Percentiles rank a stretch among this genome's conserved stretches.
phyloP scores from a whole-genome alignment of 2,888 invertebrate genomes.

The Ophraella communa region DNA sequence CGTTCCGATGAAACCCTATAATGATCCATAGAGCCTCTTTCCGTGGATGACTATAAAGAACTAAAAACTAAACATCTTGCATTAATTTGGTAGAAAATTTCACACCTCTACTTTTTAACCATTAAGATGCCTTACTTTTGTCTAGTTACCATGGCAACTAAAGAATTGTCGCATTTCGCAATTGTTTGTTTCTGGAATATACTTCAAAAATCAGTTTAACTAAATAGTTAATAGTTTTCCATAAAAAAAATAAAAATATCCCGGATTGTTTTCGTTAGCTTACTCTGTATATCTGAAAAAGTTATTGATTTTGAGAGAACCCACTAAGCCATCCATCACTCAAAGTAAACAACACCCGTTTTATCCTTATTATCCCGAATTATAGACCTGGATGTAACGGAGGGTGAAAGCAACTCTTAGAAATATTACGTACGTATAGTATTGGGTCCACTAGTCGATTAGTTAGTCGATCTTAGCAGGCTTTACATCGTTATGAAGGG shows the following conservation, averaged over 20 bases:
- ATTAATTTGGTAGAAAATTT: no score
- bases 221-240: no score
- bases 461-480: conserved; percentile 40
- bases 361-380: conserved; percentile 32
- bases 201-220: no score
- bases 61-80: no score
- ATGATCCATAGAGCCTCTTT: no score
- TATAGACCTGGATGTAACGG: conserved; percentile 28
- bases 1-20: no score
- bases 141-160: no score
- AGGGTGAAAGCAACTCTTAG: conserved; percentile 31
- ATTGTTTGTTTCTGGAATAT: no score
- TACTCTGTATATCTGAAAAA: background rate
- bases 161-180: no score
- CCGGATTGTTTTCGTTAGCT: background rate
- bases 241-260: background rate
- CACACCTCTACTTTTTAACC: no score
- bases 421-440: conserved; percentile 7
- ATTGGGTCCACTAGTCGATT: conserved; percentile 36
- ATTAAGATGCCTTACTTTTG: no score
- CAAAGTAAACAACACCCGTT: conserved; percentile 19
- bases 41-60: no score
- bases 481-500: conserved; percentile 46
- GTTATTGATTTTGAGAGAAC: conserved; percentile 11
- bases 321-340: conserved; percentile 12